Base-by-base conservation (phyloP, 1,140 invertebrate species). In the Habropoda laboriosa region DNA sequence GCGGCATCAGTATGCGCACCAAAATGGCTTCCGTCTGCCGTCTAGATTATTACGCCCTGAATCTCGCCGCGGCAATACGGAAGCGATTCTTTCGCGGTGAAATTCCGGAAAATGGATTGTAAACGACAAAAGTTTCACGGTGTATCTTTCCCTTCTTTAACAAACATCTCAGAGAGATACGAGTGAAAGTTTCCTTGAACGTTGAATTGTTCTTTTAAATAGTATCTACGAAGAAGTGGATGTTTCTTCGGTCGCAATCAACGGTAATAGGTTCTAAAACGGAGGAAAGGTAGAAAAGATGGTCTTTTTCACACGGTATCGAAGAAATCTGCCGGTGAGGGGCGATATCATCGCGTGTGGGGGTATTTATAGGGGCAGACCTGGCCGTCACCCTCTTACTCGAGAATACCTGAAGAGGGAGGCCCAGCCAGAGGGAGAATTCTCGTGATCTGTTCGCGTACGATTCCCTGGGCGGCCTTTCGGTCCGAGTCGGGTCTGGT, bases 371-470 rank as follows among this genome's bases (percentile, higher is more conserved):
- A 83, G 85, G 76, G 66, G 13, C 60, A 73, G 68, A 75, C 57
- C 78, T 61, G 77, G 76, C 80, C 81, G 85, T 83, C 85, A 87
- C 85, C 85, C 81, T 83, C 78, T 86, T 81, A 83, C 60, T 71
- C 57, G 74, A 64, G 51, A 83, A 86, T 86, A 86, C 78, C 78
- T 84, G 86, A 68, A 77, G 80, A 83, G 83, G 85, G 86, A 83
- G 72, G n/a, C n/a, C n/a, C 82, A 85, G 87, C 71, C 75, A 74
- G 86, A 90, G 88, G 87, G 89, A 88, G 92, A 92, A 93, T 92
- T 92, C 90, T 93, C 90, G 90, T 92, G 91, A 92, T 93, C 91
- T 92, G 81, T 82, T 90, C 89, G 85, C 81, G 83, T 90, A 93
- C 86, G 91, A 90, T 86, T 93, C 92, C 92, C 92, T 84, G 80